Conservation (phyloP, 1,140 invertebrate species). For the Acyrthosiphon pisum region DNA sequence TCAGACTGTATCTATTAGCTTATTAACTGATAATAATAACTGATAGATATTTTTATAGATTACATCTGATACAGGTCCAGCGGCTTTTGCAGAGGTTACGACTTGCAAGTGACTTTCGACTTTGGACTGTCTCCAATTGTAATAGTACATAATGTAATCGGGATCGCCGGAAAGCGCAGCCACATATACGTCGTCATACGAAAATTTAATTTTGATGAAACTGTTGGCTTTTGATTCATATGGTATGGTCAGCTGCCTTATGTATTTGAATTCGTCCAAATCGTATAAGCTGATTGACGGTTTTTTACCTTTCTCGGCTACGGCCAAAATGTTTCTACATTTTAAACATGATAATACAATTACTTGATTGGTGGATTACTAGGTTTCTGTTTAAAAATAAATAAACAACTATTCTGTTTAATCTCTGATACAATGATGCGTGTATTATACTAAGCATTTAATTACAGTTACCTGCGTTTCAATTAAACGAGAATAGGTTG, state of each 20-base stretch:
- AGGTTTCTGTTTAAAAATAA: too few species aligned
- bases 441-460: too few species aligned
- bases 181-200: conserved; percentile 78
- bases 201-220: conserved; percentile 78
- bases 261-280: conserved; percentile 69
- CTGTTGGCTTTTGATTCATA: conserved; percentile 65
- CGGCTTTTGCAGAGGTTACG: conserved; percentile 68
- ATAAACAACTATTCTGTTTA: too few species aligned
- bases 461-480: too few species aligned
- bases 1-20: neutral
- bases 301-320: neutral
- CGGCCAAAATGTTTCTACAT: neutral
- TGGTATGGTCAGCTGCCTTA: conserved; percentile 70
- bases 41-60: neutral
- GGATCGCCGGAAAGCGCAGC: conserved; percentile 79
- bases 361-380: neutral
- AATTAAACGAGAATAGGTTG: too few species aligned
- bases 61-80: conserved; percentile 64
- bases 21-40: neutral
- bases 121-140: conserved; percentile 84
- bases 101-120: conserved; percentile 77
- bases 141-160: conserved; percentile 81
- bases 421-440: too few species aligned
- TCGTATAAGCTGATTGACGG: conserved; percentile 65
- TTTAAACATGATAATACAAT: neutral